Percentiles rank a stretch among this genome's conserved stretches.
Evolutionary conservation across 2,113 vertebrate species (phyloP).

Genomic region (Rhadina sibilatrix): DNA sequence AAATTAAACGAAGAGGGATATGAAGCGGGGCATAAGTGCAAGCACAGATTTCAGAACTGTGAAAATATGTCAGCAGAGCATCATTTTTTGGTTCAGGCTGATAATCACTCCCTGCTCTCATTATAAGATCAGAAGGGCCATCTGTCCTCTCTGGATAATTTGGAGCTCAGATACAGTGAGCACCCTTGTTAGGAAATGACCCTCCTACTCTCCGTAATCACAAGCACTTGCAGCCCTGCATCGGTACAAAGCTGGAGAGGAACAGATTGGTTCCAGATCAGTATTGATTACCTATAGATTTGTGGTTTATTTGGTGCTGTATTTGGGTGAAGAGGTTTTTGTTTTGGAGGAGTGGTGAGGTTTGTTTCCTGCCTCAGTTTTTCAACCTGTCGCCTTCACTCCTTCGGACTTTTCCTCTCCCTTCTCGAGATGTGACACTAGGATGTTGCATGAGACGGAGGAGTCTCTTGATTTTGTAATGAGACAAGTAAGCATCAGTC

Average conservation of each 20-base stretch:
- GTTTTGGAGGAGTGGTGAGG: background rate
- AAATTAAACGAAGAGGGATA: constrained; percentile 41
- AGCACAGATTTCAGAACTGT: constrained; percentile 67
- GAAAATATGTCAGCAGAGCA: constrained; percentile 69
- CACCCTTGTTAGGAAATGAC: constrained; percentile 63
- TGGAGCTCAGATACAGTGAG: constrained; percentile 62
- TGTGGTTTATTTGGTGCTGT: background rate
- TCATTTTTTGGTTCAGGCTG: constrained; percentile 64
- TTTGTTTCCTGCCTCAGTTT: background rate
- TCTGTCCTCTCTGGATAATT: constrained; percentile 66
- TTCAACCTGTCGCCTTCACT: background rate
- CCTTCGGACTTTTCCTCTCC: background rate
- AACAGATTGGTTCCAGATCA: constrained; percentile 31
- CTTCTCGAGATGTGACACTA: background rate
- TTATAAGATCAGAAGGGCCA: constrained; percentile 67
- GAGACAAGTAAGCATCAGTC: background rate
- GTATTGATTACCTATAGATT: constrained; percentile 19
- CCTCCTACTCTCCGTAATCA: constrained; percentile 45
- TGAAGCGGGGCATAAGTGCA: constrained; percentile 52
- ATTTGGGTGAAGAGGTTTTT: background rate
- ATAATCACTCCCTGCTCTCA: constrained; percentile 64
- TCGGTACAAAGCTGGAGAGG: background rate
- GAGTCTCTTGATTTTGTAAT: background rate
- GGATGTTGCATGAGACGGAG: background rate
- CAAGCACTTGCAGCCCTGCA: constrained; percentile 36